phyloP scores from a whole-genome alignment of 2,113 vertebrate species.

The Austrofundulus limnaeus region DNA sequence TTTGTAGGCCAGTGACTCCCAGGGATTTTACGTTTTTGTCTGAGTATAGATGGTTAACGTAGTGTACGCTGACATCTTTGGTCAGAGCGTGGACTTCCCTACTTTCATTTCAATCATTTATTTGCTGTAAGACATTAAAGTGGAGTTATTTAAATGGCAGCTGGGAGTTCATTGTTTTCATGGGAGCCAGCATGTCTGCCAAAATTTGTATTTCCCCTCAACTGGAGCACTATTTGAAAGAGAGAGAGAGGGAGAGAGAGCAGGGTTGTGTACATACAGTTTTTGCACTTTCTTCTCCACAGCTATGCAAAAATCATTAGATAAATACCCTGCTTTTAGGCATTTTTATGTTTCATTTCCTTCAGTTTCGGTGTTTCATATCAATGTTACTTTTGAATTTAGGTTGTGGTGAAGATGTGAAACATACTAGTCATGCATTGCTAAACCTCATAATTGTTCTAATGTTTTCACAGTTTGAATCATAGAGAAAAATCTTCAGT shows the following conservation, averaged over 20 bases:
- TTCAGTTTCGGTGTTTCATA: neutral
- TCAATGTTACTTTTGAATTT: neutral
- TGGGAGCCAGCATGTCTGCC: slow-evolving; percentile 63
- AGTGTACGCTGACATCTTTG: neutral
- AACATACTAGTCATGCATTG: neutral
- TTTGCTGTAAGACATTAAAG: slow-evolving; percentile 52
- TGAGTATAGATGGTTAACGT: neutral
- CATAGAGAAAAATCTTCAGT: no score
- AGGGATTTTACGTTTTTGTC: slow-evolving; percentile 8
- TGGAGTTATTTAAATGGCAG: slow-evolving; percentile 62
- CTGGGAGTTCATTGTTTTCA: slow-evolving; percentile 63
- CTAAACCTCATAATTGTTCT: neutral
- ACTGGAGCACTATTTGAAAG: slow-evolving; percentile 24
- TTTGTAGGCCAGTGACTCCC: slow-evolving; percentile 17
- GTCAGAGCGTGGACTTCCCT: slow-evolving; percentile 22
- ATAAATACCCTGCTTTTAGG: no score
- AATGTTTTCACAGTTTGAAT: neutral
- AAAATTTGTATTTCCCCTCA: slow-evolving; percentile 63
- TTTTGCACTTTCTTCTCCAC: slow-evolving; percentile 1
- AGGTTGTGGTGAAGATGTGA: no score
- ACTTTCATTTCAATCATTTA: slow-evolving; percentile 47
- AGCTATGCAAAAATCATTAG: neutral
- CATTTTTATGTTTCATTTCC: neutral
- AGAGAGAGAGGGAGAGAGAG: slow-evolving; percentile 8
- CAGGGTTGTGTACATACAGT: neutral